phyloP scores from a whole-genome alignment of 1,140 invertebrate genomes.

The Pseudomyrmex gracilis region DNA sequence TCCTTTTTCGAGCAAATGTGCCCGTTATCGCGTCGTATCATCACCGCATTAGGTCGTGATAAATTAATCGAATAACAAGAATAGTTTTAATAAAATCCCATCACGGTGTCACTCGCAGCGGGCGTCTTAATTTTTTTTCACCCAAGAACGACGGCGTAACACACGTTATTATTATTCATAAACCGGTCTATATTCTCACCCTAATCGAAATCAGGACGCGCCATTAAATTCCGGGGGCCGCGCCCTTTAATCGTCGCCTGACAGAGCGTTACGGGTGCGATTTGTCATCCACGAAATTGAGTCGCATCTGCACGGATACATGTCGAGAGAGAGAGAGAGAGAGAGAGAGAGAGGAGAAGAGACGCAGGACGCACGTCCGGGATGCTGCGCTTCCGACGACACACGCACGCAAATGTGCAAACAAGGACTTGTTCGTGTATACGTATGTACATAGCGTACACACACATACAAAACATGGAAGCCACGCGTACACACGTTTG shows the following conservation, averaged over 20 bases:
- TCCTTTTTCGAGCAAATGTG: neutral
- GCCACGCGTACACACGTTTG: neutral
- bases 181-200: constrained; percentile 73
- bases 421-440: neutral
- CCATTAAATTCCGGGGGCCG: constrained; percentile 77
- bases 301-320: constrained; percentile 70
- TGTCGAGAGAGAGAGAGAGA: constrained; percentile 2
- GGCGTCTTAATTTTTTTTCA: constrained; percentile 18
- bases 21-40: constrained; percentile 18
- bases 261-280: constrained; percentile 75
- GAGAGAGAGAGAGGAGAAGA: no score
- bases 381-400: constrained; percentile 65
- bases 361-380: constrained; percentile 48
- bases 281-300: constrained; percentile 81
- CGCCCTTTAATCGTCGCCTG: constrained; percentile 78
- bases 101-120: constrained; percentile 27
- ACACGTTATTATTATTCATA: constrained; percentile 62
- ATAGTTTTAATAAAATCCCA: constrained; percentile 41
- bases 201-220: constrained; percentile 79
- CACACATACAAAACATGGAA: constrained; percentile 6
- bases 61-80: constrained; percentile 40
- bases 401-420: neutral
- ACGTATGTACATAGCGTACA: constrained; percentile 3
- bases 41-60: constrained; percentile 29
- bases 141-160: neutral